Evolutionary conservation across 2,797 vertebrate species (phyloP), one percentile per base, ranked within the genome.

Genomic region (Carcharodon carcharias): DNA sequence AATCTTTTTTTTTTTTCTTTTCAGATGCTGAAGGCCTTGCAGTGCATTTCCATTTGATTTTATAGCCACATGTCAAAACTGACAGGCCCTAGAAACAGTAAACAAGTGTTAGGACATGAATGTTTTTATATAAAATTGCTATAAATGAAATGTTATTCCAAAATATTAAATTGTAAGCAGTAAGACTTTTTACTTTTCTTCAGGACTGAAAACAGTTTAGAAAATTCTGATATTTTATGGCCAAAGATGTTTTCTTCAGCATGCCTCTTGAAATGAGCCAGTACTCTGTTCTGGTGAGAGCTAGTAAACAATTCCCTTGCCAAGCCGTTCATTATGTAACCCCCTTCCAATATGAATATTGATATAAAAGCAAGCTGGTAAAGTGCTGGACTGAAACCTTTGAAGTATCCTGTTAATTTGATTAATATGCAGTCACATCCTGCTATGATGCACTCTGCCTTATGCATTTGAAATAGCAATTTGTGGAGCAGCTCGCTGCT

Each of bases 371-470:
- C 97, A 98, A 97, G 97, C 96, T 97, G 97, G 97, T 97, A 98
- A 98, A 98, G 98, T 97, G 97, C 98, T 96, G 96, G 67, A 77
- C 18, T 95, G 94, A 96, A 96, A 97, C 97, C 98, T 98, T 98
- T 98, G 98, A 98, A 98, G 98, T 98, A 98, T 98, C 98, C 98
- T 97, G 97, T 98, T 98, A 98, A 98, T 99, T 98, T 98, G 98
- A 98, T 99, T 98, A 99, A 98, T 98, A 98, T 96, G 28, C 97
- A 97, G 98, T 98, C 98, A 98, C 97, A 98, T 98, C 98, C 97
- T 98, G 98, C 98, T 98, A 98, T 98, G 98, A 98, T 98, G 98
- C 98, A 98, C 98, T 98, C 98, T 98, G 98, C 98, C 97, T 98
- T 98, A 97, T 97, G 98, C 98, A 98, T 98, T 98, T 98, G 98